Percentiles rank a stretch among this genome's conserved stretches.
Conservation (phyloP, 2,888 invertebrate genomes). For the Biston stratarius region DNA sequence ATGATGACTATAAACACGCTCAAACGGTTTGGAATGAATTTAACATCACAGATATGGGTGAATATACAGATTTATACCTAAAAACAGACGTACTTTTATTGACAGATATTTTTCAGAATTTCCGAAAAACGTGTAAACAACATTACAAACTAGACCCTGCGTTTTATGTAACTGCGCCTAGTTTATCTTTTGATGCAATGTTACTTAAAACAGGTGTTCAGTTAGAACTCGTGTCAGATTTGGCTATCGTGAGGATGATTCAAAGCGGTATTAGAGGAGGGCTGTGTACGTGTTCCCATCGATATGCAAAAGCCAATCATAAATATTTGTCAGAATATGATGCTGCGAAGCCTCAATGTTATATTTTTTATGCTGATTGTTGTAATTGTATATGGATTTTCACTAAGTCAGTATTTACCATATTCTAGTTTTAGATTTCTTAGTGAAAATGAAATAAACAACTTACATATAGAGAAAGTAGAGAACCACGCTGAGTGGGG, state of each 20-base stretch:
- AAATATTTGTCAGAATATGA: neutral
- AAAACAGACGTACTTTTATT: neutral
- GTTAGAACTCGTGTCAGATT: neutral
- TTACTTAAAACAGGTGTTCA: neutral
- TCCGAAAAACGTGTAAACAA: neutral
- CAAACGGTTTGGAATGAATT: too few species aligned
- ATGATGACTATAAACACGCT: too few species aligned
- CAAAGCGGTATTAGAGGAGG: neutral
- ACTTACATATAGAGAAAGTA: neutral
- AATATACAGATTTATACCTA: neutral
- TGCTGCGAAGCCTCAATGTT: too few species aligned
- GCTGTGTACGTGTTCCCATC: neutral
- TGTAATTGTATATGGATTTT: neutral
- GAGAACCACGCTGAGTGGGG: neutral
- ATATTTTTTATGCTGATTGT: neutral
- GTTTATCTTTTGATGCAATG: neutral
- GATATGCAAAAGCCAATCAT: neutral
- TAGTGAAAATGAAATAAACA: neutral
- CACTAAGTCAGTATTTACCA: neutral
- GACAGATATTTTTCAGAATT: neutral
- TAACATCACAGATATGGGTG: too few species aligned
- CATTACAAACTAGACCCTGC: neutral
- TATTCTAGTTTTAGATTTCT: neutral
- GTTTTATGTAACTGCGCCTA: neutral
- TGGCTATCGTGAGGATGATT: neutral